phyloP scores from a whole-genome alignment of 2,888 invertebrate genomes.

The Leucophora obtusa region DNA sequence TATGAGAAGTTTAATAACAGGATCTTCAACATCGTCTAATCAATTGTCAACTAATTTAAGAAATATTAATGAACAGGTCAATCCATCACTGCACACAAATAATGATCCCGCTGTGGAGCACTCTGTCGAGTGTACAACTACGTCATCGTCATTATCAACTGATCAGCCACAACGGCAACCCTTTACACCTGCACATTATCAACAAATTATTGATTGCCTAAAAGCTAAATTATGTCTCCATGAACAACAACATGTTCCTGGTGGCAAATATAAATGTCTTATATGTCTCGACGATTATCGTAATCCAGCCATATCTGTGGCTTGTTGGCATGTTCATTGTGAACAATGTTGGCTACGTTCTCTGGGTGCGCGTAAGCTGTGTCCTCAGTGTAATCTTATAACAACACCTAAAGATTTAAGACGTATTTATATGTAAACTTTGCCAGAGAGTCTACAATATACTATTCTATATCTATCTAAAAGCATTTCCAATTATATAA shows the following conservation, averaged over 20 bases:
- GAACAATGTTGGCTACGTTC: constrained; percentile 89
- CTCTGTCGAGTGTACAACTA: neutral
- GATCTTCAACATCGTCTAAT: constrained; percentile 62
- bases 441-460: too few relatives aligned
- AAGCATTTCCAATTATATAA: constrained; percentile 45
- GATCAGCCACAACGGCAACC: neutral
- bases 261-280: constrained; percentile 87
- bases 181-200: constrained; percentile 62
- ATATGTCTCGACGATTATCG: constrained; percentile 92
- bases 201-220: constrained; percentile 84
- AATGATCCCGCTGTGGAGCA: constrained; percentile 18
- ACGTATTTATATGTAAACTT: constrained; percentile 88
- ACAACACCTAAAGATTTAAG: constrained; percentile 92
- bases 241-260: constrained; percentile 82
- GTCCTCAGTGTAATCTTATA: constrained; percentile 96
- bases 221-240: constrained; percentile 87
- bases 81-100: constrained; percentile 15
- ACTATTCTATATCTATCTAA: neutral
- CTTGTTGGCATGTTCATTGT: constrained; percentile 98
- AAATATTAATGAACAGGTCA: constrained; percentile 23
- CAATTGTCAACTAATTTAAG: constrained; percentile 14
- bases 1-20: constrained; percentile 74
- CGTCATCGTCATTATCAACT: neutral
- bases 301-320: constrained; percentile 93
- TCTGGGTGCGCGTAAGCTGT: constrained; percentile 90